A percentile compares a stretch with the other conserved stretches of the same genome.
Evolutionary conservation across 2,888 invertebrate species (phyloP).

Genomic region (Microdon myrmicae): DNA sequence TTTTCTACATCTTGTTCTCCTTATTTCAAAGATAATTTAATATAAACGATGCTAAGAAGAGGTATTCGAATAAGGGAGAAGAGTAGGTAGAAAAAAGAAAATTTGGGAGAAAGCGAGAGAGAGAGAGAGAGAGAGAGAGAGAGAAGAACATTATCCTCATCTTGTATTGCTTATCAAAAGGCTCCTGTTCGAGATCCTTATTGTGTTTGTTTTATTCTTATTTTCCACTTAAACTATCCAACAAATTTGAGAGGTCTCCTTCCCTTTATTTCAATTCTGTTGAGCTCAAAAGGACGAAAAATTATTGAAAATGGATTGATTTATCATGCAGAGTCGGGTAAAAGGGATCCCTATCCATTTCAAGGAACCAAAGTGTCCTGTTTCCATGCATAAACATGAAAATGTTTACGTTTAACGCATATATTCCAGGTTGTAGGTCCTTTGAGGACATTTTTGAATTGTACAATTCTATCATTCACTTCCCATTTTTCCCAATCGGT

Average conservation of each 20-base stretch:
- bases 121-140: not conserved
- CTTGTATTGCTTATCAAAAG: slow-evolving; percentile 41
- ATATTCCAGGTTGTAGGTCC: slow-evolving; percentile 8
- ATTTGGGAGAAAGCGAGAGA: slow-evolving; percentile 3
- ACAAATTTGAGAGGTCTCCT: slow-evolving; percentile 14
- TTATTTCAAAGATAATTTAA: slow-evolving; percentile 28
- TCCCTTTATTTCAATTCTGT: not conserved
- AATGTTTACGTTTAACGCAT: slow-evolving; percentile 24
- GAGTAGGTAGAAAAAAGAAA: not conserved
- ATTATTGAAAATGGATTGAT: slow-evolving; percentile 51
- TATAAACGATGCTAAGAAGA: slow-evolving; percentile 4
- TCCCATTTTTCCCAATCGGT: slow-evolving; percentile 30
- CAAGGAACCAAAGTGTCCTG: slow-evolving; percentile 11
- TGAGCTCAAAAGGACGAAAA: slow-evolving; percentile 12
- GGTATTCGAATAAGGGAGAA: not conserved
- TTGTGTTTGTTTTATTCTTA: slow-evolving; percentile 47
- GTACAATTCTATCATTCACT: slow-evolving; percentile 37
- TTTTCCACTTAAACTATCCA: slow-evolving; percentile 49
- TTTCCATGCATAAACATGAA: slow-evolving; percentile 37
- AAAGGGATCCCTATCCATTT: slow-evolving; percentile 9
- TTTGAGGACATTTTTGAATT: slow-evolving; percentile 24
- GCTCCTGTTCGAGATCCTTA: slow-evolving; percentile 27
- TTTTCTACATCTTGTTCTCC: slow-evolving; percentile 24
- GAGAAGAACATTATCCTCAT: slow-evolving; percentile 23
- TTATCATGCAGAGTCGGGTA: slow-evolving; percentile 17